Conservation (phyloP, 2,888 invertebrate genomes). For the Ramazzottius varieornatus region DNA sequence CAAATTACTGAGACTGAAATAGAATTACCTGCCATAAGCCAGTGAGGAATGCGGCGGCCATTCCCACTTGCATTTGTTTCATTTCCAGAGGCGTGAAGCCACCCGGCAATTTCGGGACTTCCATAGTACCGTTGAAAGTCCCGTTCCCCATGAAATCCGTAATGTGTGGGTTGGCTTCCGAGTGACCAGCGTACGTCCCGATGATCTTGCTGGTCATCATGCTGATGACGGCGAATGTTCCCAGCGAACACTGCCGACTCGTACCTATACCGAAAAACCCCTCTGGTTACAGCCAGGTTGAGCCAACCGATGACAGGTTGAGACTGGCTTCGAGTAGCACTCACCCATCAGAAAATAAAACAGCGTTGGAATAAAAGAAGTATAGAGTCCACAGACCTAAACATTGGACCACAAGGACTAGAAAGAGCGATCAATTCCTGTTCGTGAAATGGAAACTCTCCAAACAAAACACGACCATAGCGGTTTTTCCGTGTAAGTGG, state of each 20-base stretch:
- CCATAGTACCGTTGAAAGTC: not conserved
- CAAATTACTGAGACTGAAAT: no score
- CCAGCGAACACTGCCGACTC: not conserved
- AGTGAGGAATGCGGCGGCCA: not conserved
- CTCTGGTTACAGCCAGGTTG: no score
- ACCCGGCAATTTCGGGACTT: not conserved
- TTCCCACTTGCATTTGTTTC: not conserved
- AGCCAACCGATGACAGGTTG: no score
- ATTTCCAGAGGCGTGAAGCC: not conserved
- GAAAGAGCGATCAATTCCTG: not conserved
- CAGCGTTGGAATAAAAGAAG: conserved; percentile 1
- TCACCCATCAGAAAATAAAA: not conserved
- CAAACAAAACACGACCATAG: no score
- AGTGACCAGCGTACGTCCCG: not conserved
- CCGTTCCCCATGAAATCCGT: not conserved
- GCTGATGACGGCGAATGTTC: not conserved
- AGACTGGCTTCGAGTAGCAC: no score
- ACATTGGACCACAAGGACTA: not conserved
- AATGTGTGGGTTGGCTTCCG: no score
- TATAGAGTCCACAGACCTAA: conserved; percentile 1
- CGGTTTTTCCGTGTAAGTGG: no score
- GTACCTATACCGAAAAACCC: not conserved
- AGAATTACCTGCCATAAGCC: not conserved
- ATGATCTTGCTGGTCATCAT: conserved; percentile 2
- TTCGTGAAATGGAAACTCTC: no score